Percentiles rank a stretch among this genome's conserved stretches.
These are phyloP conservation scores for Syngnathus typhle DNA, from an alignment of 2,113 vertebrate genomes.

Conservation along the genomic window DNA sequence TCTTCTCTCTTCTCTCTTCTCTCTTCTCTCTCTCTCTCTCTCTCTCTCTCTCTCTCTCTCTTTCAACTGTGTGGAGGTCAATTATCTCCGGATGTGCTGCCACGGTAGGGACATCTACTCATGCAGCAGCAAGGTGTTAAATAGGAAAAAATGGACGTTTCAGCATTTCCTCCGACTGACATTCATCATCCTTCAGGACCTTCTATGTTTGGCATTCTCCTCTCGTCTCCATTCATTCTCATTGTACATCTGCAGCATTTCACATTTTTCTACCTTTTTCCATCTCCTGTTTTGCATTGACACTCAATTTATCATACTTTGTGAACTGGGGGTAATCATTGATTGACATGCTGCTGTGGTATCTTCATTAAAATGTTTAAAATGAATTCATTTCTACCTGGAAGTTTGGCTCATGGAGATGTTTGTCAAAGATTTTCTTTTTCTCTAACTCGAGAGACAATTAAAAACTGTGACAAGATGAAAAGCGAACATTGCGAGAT, in stretches of 20 bases:
- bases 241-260: neutral
- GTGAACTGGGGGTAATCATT: neutral
- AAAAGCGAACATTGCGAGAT: conserved; percentile 37
- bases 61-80: conserved; percentile 51
- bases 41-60: conserved; percentile 11
- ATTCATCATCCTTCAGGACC: conserved; percentile 18
- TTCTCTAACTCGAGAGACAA: neutral
- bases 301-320: neutral
- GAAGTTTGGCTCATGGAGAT: neutral
- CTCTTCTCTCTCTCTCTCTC: no score
- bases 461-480: conserved; percentile 32
- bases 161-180: conserved; percentile 6
- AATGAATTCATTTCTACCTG: neutral
- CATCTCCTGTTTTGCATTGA: neutral
- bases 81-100: conserved; percentile 62
- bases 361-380: neutral
- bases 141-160: conserved; percentile 34
- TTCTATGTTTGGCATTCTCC: neutral
- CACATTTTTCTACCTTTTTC: neutral
- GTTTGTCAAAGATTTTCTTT: neutral
- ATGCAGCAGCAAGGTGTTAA: conserved; percentile 38
- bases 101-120: conserved; percentile 11
- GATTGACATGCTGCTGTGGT: neutral
- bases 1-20: no score
- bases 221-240: conserved; percentile 4